These are phyloP conservation scores for Augochlorella aurata DNA, from an alignment of 2,888 invertebrate species.

Conservation along the genomic window DNA sequence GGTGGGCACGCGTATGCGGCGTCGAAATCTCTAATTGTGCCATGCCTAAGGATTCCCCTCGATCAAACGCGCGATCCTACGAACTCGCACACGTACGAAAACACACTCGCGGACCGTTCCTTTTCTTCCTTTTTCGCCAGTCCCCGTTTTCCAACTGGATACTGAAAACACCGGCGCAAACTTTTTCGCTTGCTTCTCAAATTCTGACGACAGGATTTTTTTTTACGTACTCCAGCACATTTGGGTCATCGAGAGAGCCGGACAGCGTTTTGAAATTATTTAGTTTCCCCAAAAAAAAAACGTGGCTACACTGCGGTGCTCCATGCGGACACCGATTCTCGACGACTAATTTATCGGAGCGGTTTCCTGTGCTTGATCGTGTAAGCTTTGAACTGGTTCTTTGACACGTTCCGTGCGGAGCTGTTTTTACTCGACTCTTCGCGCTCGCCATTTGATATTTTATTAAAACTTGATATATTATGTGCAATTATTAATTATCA, in stretches of 20 bases:
- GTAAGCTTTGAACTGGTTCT: too few relatives aligned
- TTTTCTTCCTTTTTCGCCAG: background rate
- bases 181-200: background rate
- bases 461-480: too few relatives aligned
- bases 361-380: background rate
- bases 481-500: too few relatives aligned
- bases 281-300: background rate
- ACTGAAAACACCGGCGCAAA: background rate
- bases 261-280: background rate
- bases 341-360: background rate
- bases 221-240: background rate
- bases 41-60: constrained; percentile 24
- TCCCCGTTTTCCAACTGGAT: background rate
- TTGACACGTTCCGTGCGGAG: too few relatives aligned
- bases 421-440: too few relatives aligned
- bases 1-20: constrained; percentile 8
- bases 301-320: background rate
- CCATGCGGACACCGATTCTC: background rate
- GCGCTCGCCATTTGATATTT: too few relatives aligned
- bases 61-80: background rate
- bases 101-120: background rate
- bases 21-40: constrained; percentile 21
- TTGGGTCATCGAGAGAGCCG: background rate
- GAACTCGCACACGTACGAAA: too few relatives aligned
- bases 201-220: background rate